Conservation (phyloP, 2,113 vertebrate genomes). For the Gorsachius goisagi region DNA sequence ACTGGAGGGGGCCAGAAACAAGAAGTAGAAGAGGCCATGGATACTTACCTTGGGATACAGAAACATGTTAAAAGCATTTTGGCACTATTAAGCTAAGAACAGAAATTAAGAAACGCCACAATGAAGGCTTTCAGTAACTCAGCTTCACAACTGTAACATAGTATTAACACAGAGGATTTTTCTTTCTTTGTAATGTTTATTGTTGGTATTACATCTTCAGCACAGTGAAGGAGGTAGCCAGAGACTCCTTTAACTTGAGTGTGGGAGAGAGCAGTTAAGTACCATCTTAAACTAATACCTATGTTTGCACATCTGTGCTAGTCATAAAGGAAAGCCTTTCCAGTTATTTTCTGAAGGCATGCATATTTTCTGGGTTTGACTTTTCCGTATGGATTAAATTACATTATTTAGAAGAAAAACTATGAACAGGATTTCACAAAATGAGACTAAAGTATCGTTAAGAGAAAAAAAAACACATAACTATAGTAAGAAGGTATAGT, state of each 20-base stretch:
- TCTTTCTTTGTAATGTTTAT: neutral
- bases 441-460: neutral
- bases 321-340: neutral
- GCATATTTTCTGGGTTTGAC: neutral
- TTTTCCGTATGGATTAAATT: neutral
- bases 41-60: neutral
- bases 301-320: neutral
- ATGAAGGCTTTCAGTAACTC: neutral
- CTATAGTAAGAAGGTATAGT: neutral
- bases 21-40: neutral
- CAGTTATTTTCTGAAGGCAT: neutral
- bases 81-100: neutral
- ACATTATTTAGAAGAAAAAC: neutral
- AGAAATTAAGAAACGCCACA: neutral
- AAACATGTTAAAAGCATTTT: neutral
- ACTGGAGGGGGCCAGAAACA: neutral
- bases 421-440: neutral
- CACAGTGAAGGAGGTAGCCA: neutral
- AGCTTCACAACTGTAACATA: neutral
- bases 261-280: neutral
- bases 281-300: neutral
- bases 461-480: neutral
- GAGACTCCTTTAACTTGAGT: neutral
- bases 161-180: neutral
- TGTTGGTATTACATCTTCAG: neutral